These are phyloP conservation scores for Lottia gigantea DNA, from an alignment of 2,888 invertebrate genomes.

Conservation along the genomic window DNA sequence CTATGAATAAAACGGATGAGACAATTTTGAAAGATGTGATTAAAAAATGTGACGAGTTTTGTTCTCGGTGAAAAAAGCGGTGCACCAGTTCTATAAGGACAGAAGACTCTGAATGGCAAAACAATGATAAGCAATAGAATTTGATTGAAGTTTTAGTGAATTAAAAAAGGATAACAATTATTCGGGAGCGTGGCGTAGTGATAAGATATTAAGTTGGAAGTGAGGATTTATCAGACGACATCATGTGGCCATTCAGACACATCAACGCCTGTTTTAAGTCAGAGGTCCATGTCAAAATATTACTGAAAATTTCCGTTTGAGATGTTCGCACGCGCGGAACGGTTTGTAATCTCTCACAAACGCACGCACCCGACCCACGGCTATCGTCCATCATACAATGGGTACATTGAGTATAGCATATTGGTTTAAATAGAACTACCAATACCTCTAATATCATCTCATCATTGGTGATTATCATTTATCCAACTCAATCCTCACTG, in stretches of 20 bases:
- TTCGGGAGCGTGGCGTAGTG: neutral
- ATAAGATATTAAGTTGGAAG: constrained; percentile 4
- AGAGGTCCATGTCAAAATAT: constrained; percentile 11
- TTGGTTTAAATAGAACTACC: neutral
- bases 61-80: too few relatives aligned
- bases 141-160: neutral
- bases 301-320: constrained; percentile 9
- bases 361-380: constrained; percentile 8
- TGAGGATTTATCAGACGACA: neutral
- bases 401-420: constrained; percentile 12
- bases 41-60: too few relatives aligned
- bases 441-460: neutral
- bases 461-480: neutral
- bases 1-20: too few relatives aligned
- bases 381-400: constrained; percentile 7
- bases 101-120: too few relatives aligned
- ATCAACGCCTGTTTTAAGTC: constrained; percentile 11
- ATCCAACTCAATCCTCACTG: neutral
- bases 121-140: too few relatives aligned
- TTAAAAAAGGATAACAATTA: constrained; percentile 8
- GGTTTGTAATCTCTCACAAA: neutral
- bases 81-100: too few relatives aligned
- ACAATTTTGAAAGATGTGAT: too few relatives aligned
- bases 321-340: constrained; percentile 11
- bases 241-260: constrained; percentile 4